Evolutionary conservation across 2,888 invertebrate species (phyloP).

Genomic region (Polymixis lichenea): DNA sequence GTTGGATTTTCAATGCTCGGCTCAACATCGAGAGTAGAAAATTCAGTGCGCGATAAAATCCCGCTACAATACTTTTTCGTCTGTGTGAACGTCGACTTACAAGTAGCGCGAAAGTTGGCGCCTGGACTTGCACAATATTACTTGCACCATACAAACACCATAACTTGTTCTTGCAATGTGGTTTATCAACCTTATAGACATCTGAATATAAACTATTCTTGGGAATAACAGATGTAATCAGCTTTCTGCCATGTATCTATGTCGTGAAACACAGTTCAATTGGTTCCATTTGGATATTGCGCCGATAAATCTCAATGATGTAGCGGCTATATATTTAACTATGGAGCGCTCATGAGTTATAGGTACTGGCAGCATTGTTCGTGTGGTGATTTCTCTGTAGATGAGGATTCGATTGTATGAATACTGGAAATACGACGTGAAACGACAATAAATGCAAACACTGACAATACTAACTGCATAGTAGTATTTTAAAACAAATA

Average conservation of each 20-base stretch:
- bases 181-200: background rate
- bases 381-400: background rate
- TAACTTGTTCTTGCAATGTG: background rate
- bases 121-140: background rate
- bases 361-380: background rate
- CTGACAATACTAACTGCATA: background rate
- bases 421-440: background rate
- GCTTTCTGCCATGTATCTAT: conserved; percentile 25
- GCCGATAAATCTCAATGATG: conserved; percentile 64
- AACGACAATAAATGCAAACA: background rate
- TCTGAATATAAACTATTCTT: background rate
- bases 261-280: conserved; percentile 30
- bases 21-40: too few relatives aligned
- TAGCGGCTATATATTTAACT: conserved; percentile 46
- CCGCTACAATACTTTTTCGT: too few relatives aligned
- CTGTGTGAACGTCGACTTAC: too few relatives aligned
- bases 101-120: too few relatives aligned
- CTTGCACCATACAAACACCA: background rate
- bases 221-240: background rate
- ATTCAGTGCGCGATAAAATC: too few relatives aligned
- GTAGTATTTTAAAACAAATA: too few relatives aligned
- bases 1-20: too few relatives aligned
- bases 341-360: conserved; percentile 16
- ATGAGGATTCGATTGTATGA: background rate
- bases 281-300: conserved; percentile 67